These are phyloP conservation scores for Netelia fuscicornis DNA, from an alignment of 2,888 invertebrate species.

Conservation along the genomic window DNA sequence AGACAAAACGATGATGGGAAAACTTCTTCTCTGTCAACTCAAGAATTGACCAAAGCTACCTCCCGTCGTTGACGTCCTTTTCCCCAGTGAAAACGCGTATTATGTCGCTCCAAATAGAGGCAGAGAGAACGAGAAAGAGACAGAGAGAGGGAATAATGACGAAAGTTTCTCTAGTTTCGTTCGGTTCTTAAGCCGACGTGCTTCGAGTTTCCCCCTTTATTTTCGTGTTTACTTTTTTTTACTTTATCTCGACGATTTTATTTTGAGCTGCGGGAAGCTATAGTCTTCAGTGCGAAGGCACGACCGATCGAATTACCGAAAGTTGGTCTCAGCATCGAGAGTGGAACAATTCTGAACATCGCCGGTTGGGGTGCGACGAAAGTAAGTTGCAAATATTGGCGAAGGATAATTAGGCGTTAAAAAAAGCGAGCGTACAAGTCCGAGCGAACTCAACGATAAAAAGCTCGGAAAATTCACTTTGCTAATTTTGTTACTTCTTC, in stretches of 20 bases:
- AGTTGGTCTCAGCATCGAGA: constrained; percentile 40
- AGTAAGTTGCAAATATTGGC: constrained; percentile 51
- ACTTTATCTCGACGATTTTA: constrained; percentile 15
- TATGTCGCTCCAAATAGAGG: constrained; percentile 20
- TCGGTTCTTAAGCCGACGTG: neutral
- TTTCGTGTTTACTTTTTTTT: constrained; percentile 8
- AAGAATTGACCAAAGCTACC: constrained; percentile 44
- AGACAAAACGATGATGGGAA: constrained; percentile 49
- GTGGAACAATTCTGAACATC: constrained; percentile 67
- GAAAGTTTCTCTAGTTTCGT: constrained; percentile 51
- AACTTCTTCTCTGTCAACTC: constrained; percentile 45
- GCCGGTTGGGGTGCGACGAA: constrained; percentile 76
- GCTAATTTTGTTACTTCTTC: constrained; percentile 15
- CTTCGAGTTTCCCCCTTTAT: neutral
- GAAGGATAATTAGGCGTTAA: neutral
- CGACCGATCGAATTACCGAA: constrained; percentile 73
- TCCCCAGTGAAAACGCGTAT: constrained; percentile 45
- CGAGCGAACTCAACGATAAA: neutral
- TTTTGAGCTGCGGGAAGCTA: constrained; percentile 68
- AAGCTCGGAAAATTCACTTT: neutral
- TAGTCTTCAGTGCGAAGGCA: constrained; percentile 67
- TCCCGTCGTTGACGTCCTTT: neutral
- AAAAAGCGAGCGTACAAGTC: neutral
- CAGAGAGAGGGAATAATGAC: constrained; percentile 32
- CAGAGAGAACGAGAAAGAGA: too few relatives aligned